These are phyloP conservation scores for Hermodice carunculata DNA, from an alignment of 2,888 invertebrate genomes.

Conservation along the genomic window DNA sequence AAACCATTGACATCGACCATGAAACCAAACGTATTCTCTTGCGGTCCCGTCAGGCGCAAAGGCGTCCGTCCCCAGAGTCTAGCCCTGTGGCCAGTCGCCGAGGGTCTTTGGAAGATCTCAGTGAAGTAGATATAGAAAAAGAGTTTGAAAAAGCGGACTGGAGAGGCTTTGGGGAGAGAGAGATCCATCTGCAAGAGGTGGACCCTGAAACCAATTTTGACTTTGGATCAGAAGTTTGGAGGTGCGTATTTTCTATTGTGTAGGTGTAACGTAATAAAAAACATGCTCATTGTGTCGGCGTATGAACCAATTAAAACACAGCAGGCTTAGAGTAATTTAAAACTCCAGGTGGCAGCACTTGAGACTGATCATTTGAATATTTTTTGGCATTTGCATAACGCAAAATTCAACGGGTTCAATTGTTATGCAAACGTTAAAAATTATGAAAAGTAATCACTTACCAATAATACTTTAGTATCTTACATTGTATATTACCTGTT, in stretches of 20 bases:
- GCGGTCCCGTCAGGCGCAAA: constrained; percentile 40
- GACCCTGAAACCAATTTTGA: constrained; percentile 33
- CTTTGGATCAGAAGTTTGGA: constrained; percentile 42
- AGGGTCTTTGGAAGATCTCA: constrained; percentile 1
- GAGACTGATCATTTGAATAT: background rate
- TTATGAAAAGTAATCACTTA: no score
- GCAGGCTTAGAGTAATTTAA: background rate
- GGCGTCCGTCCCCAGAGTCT: constrained; percentile 42
- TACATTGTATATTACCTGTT: no score
- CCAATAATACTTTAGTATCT: no score
- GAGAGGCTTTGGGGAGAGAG: constrained; percentile 35
- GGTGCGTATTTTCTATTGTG: constrained; percentile 17
- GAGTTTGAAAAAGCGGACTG: no score
- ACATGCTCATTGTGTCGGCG: no score
- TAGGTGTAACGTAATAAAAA: no score
- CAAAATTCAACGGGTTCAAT: no score
- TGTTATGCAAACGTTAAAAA: no score
- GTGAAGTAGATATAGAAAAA: constrained; percentile 12
- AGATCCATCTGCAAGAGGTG: constrained; percentile 39
- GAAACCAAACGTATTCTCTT: constrained; percentile 42
- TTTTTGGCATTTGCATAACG: background rate
- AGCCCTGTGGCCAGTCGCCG: constrained; percentile 23
- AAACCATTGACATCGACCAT: constrained; percentile 37
- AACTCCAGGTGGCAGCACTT: no score
- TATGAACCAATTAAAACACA: no score